These are phyloP conservation scores for Alcis repandata DNA, from an alignment of 2,888 invertebrate species.

Conservation along the genomic window DNA sequence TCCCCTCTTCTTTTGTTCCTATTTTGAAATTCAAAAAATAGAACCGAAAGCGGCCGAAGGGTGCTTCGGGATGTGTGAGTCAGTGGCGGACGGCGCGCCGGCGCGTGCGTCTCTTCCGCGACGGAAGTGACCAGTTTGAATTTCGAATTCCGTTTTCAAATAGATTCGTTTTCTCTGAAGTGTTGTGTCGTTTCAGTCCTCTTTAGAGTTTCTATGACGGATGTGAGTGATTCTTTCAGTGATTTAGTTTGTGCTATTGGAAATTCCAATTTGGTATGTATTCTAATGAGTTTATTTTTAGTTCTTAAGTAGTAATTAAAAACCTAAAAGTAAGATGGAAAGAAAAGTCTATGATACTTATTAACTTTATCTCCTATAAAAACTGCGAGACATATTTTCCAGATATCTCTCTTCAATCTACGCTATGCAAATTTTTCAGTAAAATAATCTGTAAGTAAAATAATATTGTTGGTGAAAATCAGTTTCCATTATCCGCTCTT, in stretches of 20 bases:
- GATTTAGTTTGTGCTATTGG: conserved; percentile 28
- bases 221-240: conserved; percentile 38
- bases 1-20: conserved; percentile 85
- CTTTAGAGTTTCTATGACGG: conserved; percentile 25
- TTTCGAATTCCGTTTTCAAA: conserved; percentile 51
- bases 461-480: no score
- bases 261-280: conserved; percentile 30
- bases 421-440: no score
- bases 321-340: background rate
- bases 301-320: conserved; percentile 3
- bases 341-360: background rate
- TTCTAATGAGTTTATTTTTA: conserved; percentile 21
- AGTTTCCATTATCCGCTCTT: no score
- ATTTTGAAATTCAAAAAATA: conserved; percentile 83
- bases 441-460: no score
- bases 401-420: no score
- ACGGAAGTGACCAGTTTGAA: conserved; percentile 55
- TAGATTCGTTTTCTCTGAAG: conserved; percentile 50
- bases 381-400: no score
- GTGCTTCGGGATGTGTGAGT: conserved; percentile 81
- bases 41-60: conserved; percentile 77
- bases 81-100: conserved; percentile 79
- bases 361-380: background rate
- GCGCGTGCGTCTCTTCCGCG: conserved; percentile 72
- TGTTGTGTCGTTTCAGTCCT: conserved; percentile 46